Conservation (phyloP, 2,888 invertebrate species). For the Polymixis flavicincta region DNA sequence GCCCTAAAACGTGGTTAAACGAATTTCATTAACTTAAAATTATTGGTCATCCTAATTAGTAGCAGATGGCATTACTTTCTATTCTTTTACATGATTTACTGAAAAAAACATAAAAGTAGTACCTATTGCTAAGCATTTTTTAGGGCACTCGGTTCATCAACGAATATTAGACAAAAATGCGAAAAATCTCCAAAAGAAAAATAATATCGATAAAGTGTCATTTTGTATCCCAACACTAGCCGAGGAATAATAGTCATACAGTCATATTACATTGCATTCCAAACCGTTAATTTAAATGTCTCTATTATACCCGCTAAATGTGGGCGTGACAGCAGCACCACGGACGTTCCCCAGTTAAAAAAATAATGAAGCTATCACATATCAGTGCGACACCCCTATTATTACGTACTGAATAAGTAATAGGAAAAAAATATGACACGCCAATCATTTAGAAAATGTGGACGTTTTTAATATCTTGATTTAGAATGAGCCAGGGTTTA, state of each 20-base stretch:
- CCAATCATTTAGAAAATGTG: constrained; percentile 43
- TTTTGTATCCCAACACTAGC: constrained; percentile 65
- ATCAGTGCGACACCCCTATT: constrained; percentile 59
- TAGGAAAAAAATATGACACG: constrained; percentile 62
- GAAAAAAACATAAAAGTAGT: background rate
- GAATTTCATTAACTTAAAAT: background rate
- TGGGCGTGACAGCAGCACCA: constrained; percentile 76
- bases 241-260: constrained; percentile 44
- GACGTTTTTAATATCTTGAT: constrained; percentile 20
- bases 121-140: background rate
- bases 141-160: background rate
- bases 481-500: constrained; percentile 5
- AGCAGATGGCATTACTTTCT: too few relatives aligned
- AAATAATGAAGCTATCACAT: constrained; percentile 81
- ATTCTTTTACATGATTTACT: background rate
- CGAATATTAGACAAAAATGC: background rate
- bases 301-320: constrained; percentile 81
- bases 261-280: constrained; percentile 69
- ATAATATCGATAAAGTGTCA: constrained; percentile 51
- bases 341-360: constrained; percentile 73
- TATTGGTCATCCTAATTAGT: background rate
- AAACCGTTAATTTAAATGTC: constrained; percentile 83
- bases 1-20: background rate
- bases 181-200: background rate
- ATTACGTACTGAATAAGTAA: constrained; percentile 74